Evolutionary conservation across 1,140 invertebrate species (phyloP), one percentile per base, ranked within the genome.

Genomic region (Caerostris extrusa): DNA sequence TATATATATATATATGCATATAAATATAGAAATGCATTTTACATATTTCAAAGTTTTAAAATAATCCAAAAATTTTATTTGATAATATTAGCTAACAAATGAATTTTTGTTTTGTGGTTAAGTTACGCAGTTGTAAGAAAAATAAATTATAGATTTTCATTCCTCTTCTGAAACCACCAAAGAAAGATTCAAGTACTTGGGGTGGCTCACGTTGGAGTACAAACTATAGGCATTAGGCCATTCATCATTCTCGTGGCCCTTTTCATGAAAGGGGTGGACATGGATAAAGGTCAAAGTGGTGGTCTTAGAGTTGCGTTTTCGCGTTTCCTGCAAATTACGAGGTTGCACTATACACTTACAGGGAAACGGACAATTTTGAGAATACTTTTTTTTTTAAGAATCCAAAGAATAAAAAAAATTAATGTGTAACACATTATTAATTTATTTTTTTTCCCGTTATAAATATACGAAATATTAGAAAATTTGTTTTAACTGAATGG

Each of bases 201-300:
- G 7, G 7, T 64, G 61, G 4, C 61, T 64, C 10, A 34, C 7
- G 69, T 34, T 34, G 34, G 69, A 77, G 69, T 7, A n/a, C 14
- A 82, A 81, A 82, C 19, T n/a, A 77, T 82, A 82, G n/a, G 14
- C 89, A 91, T 91, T 91, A 91, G 12, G 89, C 82, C 89, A 91
- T 91, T 91, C 69, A 91, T 91, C 89, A 91, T 71, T 77, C 89
- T 50, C 53, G 7, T 2, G 87, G n/a, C n/a, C n/a, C 7, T 77
- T 57, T 82, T 17, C n/a, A 50, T 19, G 61, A 69, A 50, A 53
- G 17, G 61, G 88, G 89, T 60, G 69, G 89, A 60, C n/a, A 17
- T n/a, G 88, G 17, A 50, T 50, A 71, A n/a, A 50, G 64, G 64
- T 19, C 67, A 53, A 53, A 90, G 88, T 71, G 67, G 88, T 7